Base-by-base conservation (phyloP, 2,888 invertebrate genomes). In the Stramonita haemastoma region DNA sequence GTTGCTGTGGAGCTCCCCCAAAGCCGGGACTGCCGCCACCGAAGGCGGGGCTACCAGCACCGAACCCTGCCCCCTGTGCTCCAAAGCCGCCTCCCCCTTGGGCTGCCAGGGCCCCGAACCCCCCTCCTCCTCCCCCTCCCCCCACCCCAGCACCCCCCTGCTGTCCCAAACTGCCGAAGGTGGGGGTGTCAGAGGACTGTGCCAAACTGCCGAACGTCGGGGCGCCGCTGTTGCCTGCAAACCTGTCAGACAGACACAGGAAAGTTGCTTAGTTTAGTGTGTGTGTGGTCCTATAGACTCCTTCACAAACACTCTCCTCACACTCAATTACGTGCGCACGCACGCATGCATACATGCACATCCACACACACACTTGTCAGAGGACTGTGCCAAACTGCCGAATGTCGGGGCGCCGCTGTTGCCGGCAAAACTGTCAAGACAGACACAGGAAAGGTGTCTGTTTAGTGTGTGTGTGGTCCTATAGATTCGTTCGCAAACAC, bases 121-220 rank as follows among this genome's bases (percentile, higher is more conserved):
- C 89, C 22, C 88, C 86, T 0, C 91, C 90, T 57, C 91, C 92
- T 17, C 91, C 90, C 15, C 13, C 77, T 5, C 46, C 46, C 46
- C 46, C 46, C n/a, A n/a, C n/a, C 4, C 90, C 87, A 17, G 87
- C 88, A n/a, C 84, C 32, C 32, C 90, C 89, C 36, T 89, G 32
- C 32, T 90, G 90, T 22, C 91, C 91, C 81, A 94, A 46, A 13
- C 56, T 56, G 29, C 93, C 93, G 91, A 94, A 94, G 17, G 92
- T 89, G 17, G 94, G 92, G 6, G 91, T 84, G 70, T 93, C 92
- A 84, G 91, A 90, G 22, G 93, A 88, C 89, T 94, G 93, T 13
- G 95, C 95, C 15, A 95, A 91, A 46, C 92, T 92, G 46, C 94
- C 95, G 92, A 94, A 95, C 83, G 94, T 93, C 15, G 94, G 94